Evolutionary conservation across 2,888 invertebrate genomes (phyloP), one percentile per base, ranked within the genome.

Genomic region (Balanococcus diminutus): DNA sequence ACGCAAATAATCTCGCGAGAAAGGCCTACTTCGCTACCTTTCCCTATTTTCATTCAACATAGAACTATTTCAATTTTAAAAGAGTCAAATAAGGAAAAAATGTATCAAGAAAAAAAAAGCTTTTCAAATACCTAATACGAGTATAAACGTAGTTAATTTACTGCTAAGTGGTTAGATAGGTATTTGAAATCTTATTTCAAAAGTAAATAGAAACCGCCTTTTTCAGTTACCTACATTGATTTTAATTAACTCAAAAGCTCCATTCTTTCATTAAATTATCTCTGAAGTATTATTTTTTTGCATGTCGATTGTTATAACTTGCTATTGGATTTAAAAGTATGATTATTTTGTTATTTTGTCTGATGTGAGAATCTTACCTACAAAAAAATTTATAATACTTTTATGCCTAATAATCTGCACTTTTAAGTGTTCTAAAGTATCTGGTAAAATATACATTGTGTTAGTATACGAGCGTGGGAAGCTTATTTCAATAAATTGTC

Each of bases 171-270:
- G 67, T 67, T 28, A 28, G 67, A 28, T 67, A 16, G n/a, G 5
- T 81, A 16, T 36, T 39, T 25, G 81, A 81, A 81, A 36, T 81
- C 22, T 36, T 36, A n/a, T 19, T 81, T 36, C n/a, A 11, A 39
- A 36, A 2, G 28, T 22, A 22, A 81, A 81, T 39, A 36, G 22
- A 22, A 81, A 39, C 81, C 36, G 31, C 87, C 32, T n/a, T 56
- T 61, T 56, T 61, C 31, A 87, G 82, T 61, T 79, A 22, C 16
- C 4, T 14, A 22, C 16, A 14, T 14, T 28, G 22, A 31, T 22
- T 46, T 86, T 28, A 87, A 86, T 81, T 82, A 46, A 75, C 16
- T 82, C 3, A 16, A n/a, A n/a, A 32, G 51, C 3, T 46, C n/a
- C 19, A 25, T 46, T 86, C 16, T 36, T 39, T 83, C n/a, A 86